phyloP scores from a whole-genome alignment of 2,888 invertebrate genomes.

The Bombylius discolor region DNA sequence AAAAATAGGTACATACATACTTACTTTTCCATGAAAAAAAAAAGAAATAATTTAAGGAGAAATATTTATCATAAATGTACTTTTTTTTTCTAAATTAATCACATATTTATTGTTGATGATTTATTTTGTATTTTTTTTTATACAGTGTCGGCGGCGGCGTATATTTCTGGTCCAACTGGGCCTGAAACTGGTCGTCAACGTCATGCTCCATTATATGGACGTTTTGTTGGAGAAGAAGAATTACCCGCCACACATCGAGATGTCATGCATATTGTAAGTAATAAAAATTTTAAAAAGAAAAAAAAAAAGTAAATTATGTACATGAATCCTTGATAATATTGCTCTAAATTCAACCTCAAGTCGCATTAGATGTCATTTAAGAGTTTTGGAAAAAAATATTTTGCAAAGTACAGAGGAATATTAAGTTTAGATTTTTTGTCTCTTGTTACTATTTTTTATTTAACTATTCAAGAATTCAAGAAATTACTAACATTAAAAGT shows the following conservation, averaged over 20 bases:
- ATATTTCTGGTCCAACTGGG: conserved; percentile 35
- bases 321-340: no score
- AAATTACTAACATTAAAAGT: background rate
- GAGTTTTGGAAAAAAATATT: no score
- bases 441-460: background rate
- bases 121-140: conserved; percentile 9
- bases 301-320: no score
- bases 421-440: no score
- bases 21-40: no score
- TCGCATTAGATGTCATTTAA: no score
- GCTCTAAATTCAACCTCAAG: no score
- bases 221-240: conserved; percentile 82
- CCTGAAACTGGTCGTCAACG: conserved; percentile 43
- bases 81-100: background rate
- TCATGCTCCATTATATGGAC: conserved; percentile 75
- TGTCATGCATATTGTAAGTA: conserved; percentile 37
- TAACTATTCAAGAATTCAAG: background rate
- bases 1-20: no score
- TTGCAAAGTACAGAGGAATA: no score
- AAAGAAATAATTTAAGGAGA: background rate
- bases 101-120: no score
- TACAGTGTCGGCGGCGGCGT: conserved; percentile 36
- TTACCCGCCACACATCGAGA: conserved; percentile 42
- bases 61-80: background rate
- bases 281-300: no score